Percentiles rank a stretch among this genome's conserved stretches.
Conservation (phyloP, 2,797 vertebrate species). For the Protonibea diacanthus region DNA sequence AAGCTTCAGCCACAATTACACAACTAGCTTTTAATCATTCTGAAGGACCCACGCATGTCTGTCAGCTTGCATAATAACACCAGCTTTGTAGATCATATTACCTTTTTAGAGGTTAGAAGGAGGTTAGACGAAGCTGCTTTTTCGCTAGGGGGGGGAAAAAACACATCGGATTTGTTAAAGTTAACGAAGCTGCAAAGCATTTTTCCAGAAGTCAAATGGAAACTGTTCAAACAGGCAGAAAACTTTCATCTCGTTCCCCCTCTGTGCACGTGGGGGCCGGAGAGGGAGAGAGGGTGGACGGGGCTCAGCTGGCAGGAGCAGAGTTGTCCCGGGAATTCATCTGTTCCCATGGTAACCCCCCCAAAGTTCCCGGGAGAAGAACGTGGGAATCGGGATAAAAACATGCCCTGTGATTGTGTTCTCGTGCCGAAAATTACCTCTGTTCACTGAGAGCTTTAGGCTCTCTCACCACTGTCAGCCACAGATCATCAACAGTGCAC, state of each 20-base stretch:
- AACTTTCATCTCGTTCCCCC: constrained; percentile 49
- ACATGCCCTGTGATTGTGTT: constrained; percentile 61
- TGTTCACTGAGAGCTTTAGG: constrained; percentile 30
- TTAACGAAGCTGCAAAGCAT: constrained; percentile 58
- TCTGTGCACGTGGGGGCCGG: constrained; percentile 67
- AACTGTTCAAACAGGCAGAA: constrained; percentile 57
- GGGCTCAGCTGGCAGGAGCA: constrained; percentile 71
- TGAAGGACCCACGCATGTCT: neutral
- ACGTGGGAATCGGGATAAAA: constrained; percentile 79
- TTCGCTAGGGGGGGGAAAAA: neutral
- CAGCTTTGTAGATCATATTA: neutral
- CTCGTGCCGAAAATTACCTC: constrained; percentile 60
- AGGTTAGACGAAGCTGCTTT: constrained; percentile 16
- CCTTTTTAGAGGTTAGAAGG: constrained; percentile 21
- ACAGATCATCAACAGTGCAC: constrained; percentile 38
- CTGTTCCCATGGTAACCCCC: constrained; percentile 82
- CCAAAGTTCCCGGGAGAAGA: constrained; percentile 74
- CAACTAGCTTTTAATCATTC: neutral
- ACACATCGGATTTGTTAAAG: constrained; percentile 46
- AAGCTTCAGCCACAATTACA: neutral
- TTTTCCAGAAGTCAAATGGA: constrained; percentile 69
- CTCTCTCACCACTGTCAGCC: constrained; percentile 34
- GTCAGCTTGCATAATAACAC: constrained; percentile 5
- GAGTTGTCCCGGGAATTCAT: constrained; percentile 79
- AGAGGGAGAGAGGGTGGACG: constrained; percentile 22